A percentile compares a stretch with the other conserved stretches of the same genome.
phyloP scores from a whole-genome alignment of 2,888 invertebrate genomes.

The Rhagonycha lutea region DNA sequence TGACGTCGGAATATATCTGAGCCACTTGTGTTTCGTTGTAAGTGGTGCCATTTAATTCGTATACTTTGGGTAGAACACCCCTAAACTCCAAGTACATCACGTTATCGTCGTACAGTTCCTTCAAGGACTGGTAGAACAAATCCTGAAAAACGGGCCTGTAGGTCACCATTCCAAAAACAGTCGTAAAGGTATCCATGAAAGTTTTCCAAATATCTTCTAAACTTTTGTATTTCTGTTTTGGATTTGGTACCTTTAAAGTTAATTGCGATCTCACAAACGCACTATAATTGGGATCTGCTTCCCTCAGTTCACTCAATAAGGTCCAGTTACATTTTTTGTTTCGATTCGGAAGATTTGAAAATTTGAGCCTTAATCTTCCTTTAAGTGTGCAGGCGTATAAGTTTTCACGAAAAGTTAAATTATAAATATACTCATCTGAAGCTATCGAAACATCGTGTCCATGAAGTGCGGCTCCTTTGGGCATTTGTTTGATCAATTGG shows the following conservation, averaged over 20 bases:
- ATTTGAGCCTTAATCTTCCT: slow-evolving; percentile 42
- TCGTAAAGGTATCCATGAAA: slow-evolving; percentile 62
- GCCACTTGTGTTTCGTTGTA: slow-evolving; percentile 43
- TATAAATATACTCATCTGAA: slow-evolving; percentile 62
- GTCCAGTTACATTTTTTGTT: slow-evolving; percentile 53
- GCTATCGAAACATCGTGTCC: slow-evolving; percentile 68
- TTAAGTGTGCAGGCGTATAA: slow-evolving; percentile 58
- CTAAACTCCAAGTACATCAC: slow-evolving; percentile 73
- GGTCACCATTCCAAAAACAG: slow-evolving; percentile 60
- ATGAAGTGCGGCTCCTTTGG: slow-evolving; percentile 75
- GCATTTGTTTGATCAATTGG: slow-evolving; percentile 67
- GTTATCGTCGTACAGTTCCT: slow-evolving; percentile 67
- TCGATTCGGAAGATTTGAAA: slow-evolving; percentile 37
- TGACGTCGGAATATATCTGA: slow-evolving; percentile 55
- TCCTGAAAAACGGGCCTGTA: slow-evolving; percentile 69
- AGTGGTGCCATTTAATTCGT: slow-evolving; percentile 67
- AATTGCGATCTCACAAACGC: slow-evolving; percentile 57
- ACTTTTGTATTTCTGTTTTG: slow-evolving; percentile 57
- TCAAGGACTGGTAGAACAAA: slow-evolving; percentile 67
- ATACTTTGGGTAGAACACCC: slow-evolving; percentile 64
- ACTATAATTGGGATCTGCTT: slow-evolving; percentile 33
- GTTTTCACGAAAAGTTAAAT: slow-evolving; percentile 64
- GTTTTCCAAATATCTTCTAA: slow-evolving; percentile 64
- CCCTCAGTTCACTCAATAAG: slow-evolving; percentile 54
- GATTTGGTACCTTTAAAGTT: slow-evolving; percentile 61